Evolutionary conservation across 2,797 vertebrate species (phyloP).

Genomic region (Prionace glauca): DNA sequence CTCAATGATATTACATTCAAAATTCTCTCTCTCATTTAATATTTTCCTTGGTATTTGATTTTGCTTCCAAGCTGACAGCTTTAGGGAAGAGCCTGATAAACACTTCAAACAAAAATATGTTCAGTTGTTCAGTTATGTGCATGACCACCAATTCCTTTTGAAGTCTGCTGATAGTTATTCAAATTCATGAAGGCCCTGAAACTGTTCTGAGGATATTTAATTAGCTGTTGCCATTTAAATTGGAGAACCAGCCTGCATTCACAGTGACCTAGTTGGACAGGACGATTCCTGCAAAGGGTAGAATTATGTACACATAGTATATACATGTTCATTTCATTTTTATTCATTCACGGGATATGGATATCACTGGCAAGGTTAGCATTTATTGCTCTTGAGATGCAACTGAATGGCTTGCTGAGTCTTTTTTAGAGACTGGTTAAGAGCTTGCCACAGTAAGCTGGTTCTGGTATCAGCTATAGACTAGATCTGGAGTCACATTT

Average conservation of each 20-base stretch:
- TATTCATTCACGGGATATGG: not conserved
- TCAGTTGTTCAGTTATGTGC: not conserved
- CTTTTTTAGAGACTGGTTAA: not conserved
- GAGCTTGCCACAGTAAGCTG: not conserved
- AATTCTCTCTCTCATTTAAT: not conserved
- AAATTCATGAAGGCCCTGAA: not conserved
- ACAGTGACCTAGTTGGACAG: not conserved
- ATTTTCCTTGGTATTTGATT: not conserved
- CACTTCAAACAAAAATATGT: not conserved
- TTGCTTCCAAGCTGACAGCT: not conserved
- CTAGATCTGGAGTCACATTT: not conserved
- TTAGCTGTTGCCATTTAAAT: not conserved
- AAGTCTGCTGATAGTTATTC: not conserved
- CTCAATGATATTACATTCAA: not conserved
- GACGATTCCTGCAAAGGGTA: not conserved
- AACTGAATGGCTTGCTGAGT: not conserved
- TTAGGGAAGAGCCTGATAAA: not conserved
- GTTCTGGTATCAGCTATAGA: not conserved
- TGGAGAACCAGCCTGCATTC: not conserved
- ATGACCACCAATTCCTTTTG: not conserved
- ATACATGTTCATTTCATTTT: not conserved
- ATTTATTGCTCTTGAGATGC: not conserved
- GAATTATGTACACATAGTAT: not conserved
- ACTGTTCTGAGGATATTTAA: not conserved
- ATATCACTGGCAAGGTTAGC: not conserved